Evolutionary conservation across 2,797 vertebrate species (phyloP), one percentile per base, ranked within the genome.

Genomic region (Cygnus olor): DNA sequence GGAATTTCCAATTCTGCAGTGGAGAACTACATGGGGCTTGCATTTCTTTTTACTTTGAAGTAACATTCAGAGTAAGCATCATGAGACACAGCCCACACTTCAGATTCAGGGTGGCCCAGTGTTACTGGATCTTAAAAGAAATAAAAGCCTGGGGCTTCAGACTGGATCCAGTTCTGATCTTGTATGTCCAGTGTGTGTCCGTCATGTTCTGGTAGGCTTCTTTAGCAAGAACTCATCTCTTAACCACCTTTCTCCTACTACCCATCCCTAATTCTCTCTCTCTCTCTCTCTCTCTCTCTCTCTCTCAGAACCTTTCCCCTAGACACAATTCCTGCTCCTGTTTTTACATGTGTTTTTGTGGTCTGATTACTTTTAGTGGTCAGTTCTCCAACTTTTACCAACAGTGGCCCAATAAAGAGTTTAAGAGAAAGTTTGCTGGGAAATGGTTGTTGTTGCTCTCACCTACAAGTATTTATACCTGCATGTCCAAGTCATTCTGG

Each of bases 281-380:
- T 47, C 19, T 45, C 45, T 14, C 7, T 49, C 24, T 51, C 42
- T 44, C 49, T 49, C 22, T 47, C 21, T 47, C 10, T 47, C 45
- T 25, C 8, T 49, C 47, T 49, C 49, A 25, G 49, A 38, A 1
- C 0, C 25, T 66, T 70, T 58, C 7, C 16, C 28, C 12, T 45
- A 56, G 30, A 16, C 3, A 1, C 0, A 38, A 0, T 72, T 57
- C n/a, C 36, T 88, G 20, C 13, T 2, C 6, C 45, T 79, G 42
- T n/a, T 88, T 72, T 79, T 4, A 63, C 3, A 2, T 10, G 10
- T 54, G 20, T 3, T 32, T 76, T 19, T 78, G 42, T 30, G 20
- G 15, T 47, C 25, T 6, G 1, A 51, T 84, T 36, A 7, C 25
- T 64, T 58, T 70, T 22, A 72, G 32, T 9, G 14, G 54, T 78